Base-by-base conservation (phyloP, 2,797 vertebrate species). In the Platalea minor region DNA sequence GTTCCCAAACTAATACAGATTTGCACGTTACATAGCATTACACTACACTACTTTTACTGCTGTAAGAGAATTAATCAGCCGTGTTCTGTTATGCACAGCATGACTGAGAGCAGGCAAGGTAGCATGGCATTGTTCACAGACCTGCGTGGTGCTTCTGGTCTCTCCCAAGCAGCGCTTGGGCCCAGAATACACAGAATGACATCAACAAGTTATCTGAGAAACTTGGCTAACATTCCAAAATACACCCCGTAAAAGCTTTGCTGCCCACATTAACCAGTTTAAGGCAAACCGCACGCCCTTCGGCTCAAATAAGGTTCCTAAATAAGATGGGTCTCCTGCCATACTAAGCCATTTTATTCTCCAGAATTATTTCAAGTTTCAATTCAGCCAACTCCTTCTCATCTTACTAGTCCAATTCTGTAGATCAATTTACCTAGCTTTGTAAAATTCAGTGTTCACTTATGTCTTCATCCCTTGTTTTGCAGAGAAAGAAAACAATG, bases 171-270 rank as follows among this genome's bases (percentile, higher is more conserved):
- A 68, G 72, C 29, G 19, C 73, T 88, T 11, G 25, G 81, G 86
- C 78, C 89, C 88, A 77, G 85, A 85, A 91, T 29, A 92, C 10
- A 50, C 28, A 39, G 48, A 87, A 79, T 56, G 75, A 91, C 89
- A 95, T 85, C 95, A 96, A 95, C 76, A 91, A 93, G 90, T 95
- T 92, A 93, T 61, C 82, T 53, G 41, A 85, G 76, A 96, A 94
- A 95, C 79, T 60, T 87, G 83, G 89, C 65, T 77, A 91, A 79
- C 59, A 20, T 59, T 91, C 81, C 45, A 61, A 84, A 91, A 67
- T 50, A 89, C 94, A 80, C 23, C 91, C 87, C 2, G 11, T 67
- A 79, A 94, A 92, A 85, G 69, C 67, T 85, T 15, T 41, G 85
- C 92, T 91, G 84, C 72, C 91, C 86, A 3, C 78, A 43, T 59